Evolutionary conservation across 2,888 invertebrate species (phyloP), one percentile per base, ranked within the genome.

Genomic region (Argyresthia goedartella): DNA sequence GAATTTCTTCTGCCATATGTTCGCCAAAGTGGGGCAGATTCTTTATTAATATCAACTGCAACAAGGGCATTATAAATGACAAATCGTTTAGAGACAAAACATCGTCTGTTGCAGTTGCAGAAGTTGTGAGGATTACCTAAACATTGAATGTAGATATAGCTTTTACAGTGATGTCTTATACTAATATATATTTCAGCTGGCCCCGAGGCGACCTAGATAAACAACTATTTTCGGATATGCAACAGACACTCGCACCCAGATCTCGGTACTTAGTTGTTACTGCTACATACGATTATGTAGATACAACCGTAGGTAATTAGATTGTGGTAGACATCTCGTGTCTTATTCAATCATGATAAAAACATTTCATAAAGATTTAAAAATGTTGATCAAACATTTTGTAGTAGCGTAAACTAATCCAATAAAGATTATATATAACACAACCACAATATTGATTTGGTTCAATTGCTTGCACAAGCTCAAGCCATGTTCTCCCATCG

Each of bases 141-240:
- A 44, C 44, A 25, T 25, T 25, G 25, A 25, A 6, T 25, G 25
- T 6, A 25, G 25, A 25, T 25, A 25, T 25, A 25, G 25, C 25
- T 25, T 25, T 25, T 25, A 25, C 6, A 25, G 25, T 25, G 25
- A 25, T 25, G 25, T 25, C 25, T 25, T 6, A 25, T 25, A 25
- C 25, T 25, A 25, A 25, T 6, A 25, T 25, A 25, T 25, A 25
- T 25, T 25, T 25, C 25, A 25, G 6, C 25, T 25, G 25, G 25
- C 25, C 25, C 25, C 25, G 25, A 25, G 25, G 25, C 69, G 71
- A 73, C 73, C 73, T 63, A 73, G 60, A 65, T 71, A 57, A 50
- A 52, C 60, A 59, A 65, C 69, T 74, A 75, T 74, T 74, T 74
- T 64, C 55, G 65, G 57, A 55, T 52, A 45, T 36, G 46, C 44